phyloP scores from a whole-genome alignment of 2,888 invertebrate genomes.

The Callosobruchus maculatus region DNA sequence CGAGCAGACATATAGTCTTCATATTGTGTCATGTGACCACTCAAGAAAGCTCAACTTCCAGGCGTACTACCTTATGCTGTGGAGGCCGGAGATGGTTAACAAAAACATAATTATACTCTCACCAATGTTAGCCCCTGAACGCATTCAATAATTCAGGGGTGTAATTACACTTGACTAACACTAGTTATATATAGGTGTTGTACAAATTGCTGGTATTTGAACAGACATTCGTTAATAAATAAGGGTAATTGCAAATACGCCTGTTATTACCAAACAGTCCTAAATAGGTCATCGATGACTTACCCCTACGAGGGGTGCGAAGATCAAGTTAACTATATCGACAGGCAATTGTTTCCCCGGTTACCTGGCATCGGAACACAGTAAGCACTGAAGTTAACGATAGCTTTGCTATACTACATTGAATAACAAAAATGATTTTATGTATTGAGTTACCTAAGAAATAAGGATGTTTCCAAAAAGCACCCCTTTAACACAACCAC shows the following conservation, averaged over 20 bases:
- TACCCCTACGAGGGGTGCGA: neutral
- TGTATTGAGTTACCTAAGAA: conserved; percentile 23
- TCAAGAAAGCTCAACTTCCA: neutral
- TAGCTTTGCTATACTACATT: neutral
- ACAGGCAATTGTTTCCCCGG: neutral
- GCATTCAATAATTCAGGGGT: neutral
- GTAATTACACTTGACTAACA: neutral
- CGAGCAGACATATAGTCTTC: too few species aligned
- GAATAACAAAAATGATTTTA: neutral
- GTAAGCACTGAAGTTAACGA: neutral
- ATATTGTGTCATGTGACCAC: neutral
- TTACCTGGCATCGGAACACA: neutral
- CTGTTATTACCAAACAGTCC: neutral
- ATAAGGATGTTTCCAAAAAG: conserved; percentile 31
- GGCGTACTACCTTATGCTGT: neutral
- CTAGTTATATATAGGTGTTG: neutral
- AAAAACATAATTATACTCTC: neutral
- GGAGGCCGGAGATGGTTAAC: neutral
- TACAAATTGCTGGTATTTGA: neutral
- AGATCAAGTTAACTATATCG: neutral
- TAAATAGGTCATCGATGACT: neutral
- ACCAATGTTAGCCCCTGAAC: neutral
- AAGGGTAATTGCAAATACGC: neutral
- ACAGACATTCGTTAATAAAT: neutral
- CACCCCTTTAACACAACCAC: conserved; percentile 45